These are phyloP conservation scores for Myiopsitta monachus DNA, from an alignment of 2,113 vertebrate genomes.

Conservation along the genomic window DNA sequence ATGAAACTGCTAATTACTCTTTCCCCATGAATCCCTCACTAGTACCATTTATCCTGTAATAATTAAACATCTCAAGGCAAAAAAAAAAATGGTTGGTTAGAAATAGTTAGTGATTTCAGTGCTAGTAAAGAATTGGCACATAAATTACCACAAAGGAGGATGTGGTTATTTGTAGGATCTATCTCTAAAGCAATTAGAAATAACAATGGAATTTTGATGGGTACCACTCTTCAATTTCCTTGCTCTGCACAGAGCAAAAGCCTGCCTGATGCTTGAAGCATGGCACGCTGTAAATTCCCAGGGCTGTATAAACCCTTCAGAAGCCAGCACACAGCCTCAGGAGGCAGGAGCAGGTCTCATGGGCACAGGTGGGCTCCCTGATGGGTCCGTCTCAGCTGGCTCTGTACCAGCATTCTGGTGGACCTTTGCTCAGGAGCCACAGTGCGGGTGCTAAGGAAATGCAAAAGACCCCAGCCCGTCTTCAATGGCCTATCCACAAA, in stretches of 20 bases:
- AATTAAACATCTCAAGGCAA: constrained; percentile 70
- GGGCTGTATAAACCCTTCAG: background rate
- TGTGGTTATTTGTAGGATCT: background rate
- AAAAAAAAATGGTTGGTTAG: constrained; percentile 61
- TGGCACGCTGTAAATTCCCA: fast-evolving
- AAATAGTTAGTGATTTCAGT: constrained; percentile 31
- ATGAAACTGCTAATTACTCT: constrained; percentile 73
- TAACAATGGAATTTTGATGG: background rate
- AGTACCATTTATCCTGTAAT: constrained; percentile 67
- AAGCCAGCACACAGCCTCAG: background rate
- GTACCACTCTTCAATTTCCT: background rate
- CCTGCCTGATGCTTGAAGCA: background rate
- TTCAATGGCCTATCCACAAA: background rate
- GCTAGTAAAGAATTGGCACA: constrained; percentile 14
- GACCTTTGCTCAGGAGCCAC: background rate
- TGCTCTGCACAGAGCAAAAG: background rate
- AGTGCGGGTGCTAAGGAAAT: background rate
- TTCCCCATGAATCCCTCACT: constrained; percentile 66
- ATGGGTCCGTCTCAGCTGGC: background rate
- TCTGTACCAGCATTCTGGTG: background rate
- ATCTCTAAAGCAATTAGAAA: background rate
- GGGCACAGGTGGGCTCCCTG: background rate
- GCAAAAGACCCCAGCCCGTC: fast-evolving
- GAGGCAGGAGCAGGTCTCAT: background rate
- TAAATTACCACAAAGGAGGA: constrained; percentile 6